Evolutionary conservation across 1,140 invertebrate genomes (phyloP).

Genomic region (Eupeodes corollae): DNA sequence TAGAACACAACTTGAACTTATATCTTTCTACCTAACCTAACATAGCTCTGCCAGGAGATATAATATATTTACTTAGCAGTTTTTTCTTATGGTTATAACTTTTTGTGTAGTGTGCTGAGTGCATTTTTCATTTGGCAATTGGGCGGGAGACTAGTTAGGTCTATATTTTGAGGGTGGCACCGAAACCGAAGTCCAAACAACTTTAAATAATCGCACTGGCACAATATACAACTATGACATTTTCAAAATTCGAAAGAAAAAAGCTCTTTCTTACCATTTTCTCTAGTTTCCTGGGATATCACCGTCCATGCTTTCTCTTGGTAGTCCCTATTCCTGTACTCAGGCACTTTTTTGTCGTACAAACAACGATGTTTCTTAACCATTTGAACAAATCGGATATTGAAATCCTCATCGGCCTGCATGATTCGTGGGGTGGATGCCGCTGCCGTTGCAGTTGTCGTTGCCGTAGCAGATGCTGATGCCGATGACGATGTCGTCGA

Average conservation of each 20-base stretch:
- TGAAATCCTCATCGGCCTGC: conserved; percentile 37
- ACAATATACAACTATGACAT: background rate
- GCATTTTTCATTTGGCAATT: no score
- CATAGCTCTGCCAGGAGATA: no score
- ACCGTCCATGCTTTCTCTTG: conserved; percentile 34
- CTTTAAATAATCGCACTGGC: background rate
- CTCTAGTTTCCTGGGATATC: conserved; percentile 36
- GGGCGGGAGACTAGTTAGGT: no score
- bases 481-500: conserved; percentile 5
- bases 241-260: background rate
- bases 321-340: conserved; percentile 35
- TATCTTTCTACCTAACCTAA: no score
- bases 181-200: no score
- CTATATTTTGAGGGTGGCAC: no score
- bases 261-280: conserved; percentile 22
- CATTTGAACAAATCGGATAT: conserved; percentile 35
- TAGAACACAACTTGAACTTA: no score
- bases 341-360: conserved; percentile 34
- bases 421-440: conserved; percentile 21
- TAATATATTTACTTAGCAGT: no score
- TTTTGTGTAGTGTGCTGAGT: no score
- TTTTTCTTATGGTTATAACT: no score
- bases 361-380: conserved; percentile 31
- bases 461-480: conserved; percentile 5
- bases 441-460: background rate